A percentile compares a stretch with the other conserved stretches of the same genome.
phyloP scores from a whole-genome alignment of 1,140 invertebrate species.

The Nomia melanderi region DNA sequence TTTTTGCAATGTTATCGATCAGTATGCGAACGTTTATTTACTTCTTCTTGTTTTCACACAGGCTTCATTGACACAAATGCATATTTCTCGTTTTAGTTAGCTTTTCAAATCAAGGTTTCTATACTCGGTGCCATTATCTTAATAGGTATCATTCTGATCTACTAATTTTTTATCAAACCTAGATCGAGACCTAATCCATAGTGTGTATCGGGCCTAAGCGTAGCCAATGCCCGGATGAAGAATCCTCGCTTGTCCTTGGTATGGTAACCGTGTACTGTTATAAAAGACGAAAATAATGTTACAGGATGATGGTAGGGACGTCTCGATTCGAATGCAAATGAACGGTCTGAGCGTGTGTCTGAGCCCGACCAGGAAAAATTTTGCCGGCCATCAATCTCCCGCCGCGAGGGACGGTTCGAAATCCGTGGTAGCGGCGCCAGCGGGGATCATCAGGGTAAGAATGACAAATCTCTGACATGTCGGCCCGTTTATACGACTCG shows the following conservation, averaged over 20 bases:
- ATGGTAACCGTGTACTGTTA: constrained; percentile 21
- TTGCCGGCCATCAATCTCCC: neutral
- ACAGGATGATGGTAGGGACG: neutral
- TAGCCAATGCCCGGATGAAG: constrained; percentile 25
- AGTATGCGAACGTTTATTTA: too few relatives aligned
- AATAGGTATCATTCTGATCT: too few relatives aligned
- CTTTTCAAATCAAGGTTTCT: too few relatives aligned
- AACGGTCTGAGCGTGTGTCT: neutral
- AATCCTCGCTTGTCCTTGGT: constrained; percentile 23
- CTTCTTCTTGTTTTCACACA: too few relatives aligned
- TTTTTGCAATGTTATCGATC: too few relatives aligned
- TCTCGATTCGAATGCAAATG: constrained; percentile 24
- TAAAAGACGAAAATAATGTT: constrained; percentile 15
- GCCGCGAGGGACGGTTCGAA: neutral
- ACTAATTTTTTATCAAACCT: too few relatives aligned
- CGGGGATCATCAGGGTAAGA: neutral
- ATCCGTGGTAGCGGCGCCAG: neutral
- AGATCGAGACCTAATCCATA: too few relatives aligned
- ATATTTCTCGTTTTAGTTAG: too few relatives aligned
- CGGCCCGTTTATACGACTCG: neutral
- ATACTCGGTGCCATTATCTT: too few relatives aligned
- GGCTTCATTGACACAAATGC: too few relatives aligned
- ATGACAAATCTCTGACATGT: constrained; percentile 1
- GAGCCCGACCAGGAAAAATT: neutral
- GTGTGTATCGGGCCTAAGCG: constrained; percentile 3